Evolutionary conservation across 1,140 invertebrate species (phyloP).

Genomic region (Branchinecta lynchi): DNA sequence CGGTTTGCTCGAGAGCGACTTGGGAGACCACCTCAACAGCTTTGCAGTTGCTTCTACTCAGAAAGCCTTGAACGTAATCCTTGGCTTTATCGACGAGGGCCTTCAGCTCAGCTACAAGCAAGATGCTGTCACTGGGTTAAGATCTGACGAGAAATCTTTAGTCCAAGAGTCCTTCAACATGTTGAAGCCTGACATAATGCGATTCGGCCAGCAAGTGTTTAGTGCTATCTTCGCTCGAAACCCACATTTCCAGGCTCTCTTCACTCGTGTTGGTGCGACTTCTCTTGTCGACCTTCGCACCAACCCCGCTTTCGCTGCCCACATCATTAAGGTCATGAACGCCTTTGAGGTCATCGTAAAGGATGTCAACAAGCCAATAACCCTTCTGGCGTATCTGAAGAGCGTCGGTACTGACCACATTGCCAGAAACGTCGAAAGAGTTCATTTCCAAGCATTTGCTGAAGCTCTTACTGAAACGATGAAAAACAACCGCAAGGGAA

Average conservation of each 20-base stretch:
- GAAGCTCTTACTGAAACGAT: neutral
- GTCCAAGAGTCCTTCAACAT: neutral
- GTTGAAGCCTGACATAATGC: neutral
- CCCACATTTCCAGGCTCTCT: neutral
- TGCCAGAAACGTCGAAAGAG: neutral
- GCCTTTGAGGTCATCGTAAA: neutral
- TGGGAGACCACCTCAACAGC: neutral
- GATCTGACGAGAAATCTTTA: neutral
- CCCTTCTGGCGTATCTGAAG: neutral
- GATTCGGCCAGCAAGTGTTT: neutral
- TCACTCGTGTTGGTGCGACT: neutral
- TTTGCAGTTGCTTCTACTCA: neutral
- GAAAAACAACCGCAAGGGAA: neutral
- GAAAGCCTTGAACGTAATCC: neutral
- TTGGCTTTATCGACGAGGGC: neutral
- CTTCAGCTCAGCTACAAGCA: neutral
- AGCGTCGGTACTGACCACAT: neutral
- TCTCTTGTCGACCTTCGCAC: neutral
- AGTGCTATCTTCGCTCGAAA: neutral
- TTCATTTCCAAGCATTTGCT: neutral
- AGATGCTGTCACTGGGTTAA: neutral
- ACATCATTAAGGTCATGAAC: constrained; percentile 7
- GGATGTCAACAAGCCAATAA: neutral
- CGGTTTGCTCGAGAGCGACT: neutral
- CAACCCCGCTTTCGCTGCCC: neutral